Percentiles rank a stretch among this genome's conserved stretches.
phyloP scores from a whole-genome alignment of 1,140 invertebrate species.

The Ctenoplectra terminalis region DNA sequence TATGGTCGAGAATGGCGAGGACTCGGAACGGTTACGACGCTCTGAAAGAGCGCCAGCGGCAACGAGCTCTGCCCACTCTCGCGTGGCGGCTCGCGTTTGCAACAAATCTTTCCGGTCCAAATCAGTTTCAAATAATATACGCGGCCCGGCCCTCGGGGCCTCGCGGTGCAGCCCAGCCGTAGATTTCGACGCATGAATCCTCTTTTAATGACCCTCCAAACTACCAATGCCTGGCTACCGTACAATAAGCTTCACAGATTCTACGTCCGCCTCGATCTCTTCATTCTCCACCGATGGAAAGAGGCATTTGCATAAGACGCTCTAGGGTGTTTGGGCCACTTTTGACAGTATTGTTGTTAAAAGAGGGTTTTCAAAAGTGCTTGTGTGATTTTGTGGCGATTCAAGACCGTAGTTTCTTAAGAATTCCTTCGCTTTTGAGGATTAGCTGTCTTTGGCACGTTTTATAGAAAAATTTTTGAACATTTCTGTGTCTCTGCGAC shows the following conservation, averaged over 20 bases:
- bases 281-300: neutral
- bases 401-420: neutral
- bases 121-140: conserved; percentile 81
- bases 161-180: conserved; percentile 16
- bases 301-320: neutral
- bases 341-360: neutral
- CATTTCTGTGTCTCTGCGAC: no score
- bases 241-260: neutral
- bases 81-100: conserved; percentile 68
- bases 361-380: neutral
- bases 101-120: conserved; percentile 82
- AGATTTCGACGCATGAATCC: conserved; percentile 32
- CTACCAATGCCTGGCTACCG: conserved; percentile 17
- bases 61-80: conserved; percentile 54
- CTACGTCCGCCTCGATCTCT: neutral
- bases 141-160: conserved; percentile 67
- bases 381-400: no score
- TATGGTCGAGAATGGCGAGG: conserved; percentile 66
- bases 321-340: neutral
- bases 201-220: conserved; percentile 36
- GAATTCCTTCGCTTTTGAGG: neutral
- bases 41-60: conserved; percentile 58
- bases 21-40: conserved; percentile 63
- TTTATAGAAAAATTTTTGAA: no score
- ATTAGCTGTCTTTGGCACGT: no score